Percentiles rank a stretch among this genome's conserved stretches.
Evolutionary conservation across 2,113 vertebrate genomes (phyloP).

Genomic region (Rhabdomys dilectus): DNA sequence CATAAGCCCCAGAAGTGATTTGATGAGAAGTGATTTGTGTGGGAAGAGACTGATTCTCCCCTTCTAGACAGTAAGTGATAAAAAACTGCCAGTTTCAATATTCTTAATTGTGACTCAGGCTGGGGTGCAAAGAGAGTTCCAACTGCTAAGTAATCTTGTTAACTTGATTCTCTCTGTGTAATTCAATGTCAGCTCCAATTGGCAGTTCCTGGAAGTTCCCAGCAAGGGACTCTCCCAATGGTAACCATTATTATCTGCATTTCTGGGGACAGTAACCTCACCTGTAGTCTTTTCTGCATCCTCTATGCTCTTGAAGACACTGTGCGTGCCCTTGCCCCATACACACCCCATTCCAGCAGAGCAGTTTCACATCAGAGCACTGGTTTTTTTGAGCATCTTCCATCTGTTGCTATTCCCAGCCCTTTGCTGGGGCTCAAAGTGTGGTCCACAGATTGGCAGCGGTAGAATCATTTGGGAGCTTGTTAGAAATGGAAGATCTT

Average conservation of each 20-base stretch:
- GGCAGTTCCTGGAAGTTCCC: constrained; percentile 48
- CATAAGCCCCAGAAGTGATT: neutral
- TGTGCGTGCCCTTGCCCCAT: neutral
- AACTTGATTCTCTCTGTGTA: constrained; percentile 20
- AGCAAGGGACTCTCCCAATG: constrained; percentile 2
- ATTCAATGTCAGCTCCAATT: constrained; percentile 3
- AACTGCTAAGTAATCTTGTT: constrained; percentile 32
- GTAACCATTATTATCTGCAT: constrained; percentile 5
- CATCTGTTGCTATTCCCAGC: constrained; percentile 35
- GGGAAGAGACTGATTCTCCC: neutral
- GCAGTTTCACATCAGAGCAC: neutral
- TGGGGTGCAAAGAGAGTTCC: neutral
- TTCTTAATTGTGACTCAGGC: constrained; percentile 36
- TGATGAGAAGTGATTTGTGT: neutral
- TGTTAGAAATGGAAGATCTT: constrained; percentile 66
- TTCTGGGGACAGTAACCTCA: neutral
- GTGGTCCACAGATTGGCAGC: constrained; percentile 30
- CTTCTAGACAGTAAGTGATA: neutral
- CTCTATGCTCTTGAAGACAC: neutral
- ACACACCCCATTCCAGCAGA: neutral
- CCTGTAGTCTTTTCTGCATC: neutral
- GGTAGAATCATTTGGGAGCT: constrained; percentile 39
- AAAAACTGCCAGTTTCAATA: neutral
- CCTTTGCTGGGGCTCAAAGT: constrained; percentile 4
- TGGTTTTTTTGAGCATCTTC: constrained; percentile 18